Percentiles rank a stretch among this genome's conserved stretches.
Conservation (phyloP, 2,797 vertebrate genomes). For the Lithobates sylvaticus region DNA sequence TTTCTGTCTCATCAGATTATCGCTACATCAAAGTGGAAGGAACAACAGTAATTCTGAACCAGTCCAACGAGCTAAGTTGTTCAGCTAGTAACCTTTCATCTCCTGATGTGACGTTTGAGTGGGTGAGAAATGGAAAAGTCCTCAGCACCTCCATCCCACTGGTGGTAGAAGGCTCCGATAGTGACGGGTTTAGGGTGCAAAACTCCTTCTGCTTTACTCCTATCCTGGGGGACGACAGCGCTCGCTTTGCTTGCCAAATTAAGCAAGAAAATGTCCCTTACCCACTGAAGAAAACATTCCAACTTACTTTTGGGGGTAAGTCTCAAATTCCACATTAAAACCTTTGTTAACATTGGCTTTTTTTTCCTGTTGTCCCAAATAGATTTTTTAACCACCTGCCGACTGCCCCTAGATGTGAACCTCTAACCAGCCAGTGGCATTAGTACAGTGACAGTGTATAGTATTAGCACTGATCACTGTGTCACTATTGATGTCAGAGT, state of each 20-base stretch:
- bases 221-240: constrained; percentile 13
- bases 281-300: constrained; percentile 48
- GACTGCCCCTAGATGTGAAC: no score
- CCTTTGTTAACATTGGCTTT: no score
- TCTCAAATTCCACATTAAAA: no score
- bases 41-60: constrained; percentile 14
- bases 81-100: constrained; percentile 42
- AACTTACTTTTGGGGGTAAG: constrained; percentile 54
- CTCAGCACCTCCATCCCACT: constrained; percentile 27
- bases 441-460: no score
- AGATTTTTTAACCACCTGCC: no score
- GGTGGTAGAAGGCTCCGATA: background rate
- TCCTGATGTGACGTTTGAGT: constrained; percentile 36
- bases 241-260: constrained; percentile 43
- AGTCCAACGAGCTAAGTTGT: constrained; percentile 32
- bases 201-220: constrained; percentile 51
- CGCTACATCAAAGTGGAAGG: constrained; percentile 45
- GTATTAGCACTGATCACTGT: no score
- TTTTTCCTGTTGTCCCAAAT: no score
- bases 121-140: constrained; percentile 41
- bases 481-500: no score
- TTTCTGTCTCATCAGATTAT: constrained; percentile 13
- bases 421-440: no score
- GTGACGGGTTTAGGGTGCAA: constrained; percentile 14
- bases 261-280: constrained; percentile 14